Evolutionary conservation across 2,888 invertebrate species (phyloP).

Genomic region (Dusona sp.): DNA sequence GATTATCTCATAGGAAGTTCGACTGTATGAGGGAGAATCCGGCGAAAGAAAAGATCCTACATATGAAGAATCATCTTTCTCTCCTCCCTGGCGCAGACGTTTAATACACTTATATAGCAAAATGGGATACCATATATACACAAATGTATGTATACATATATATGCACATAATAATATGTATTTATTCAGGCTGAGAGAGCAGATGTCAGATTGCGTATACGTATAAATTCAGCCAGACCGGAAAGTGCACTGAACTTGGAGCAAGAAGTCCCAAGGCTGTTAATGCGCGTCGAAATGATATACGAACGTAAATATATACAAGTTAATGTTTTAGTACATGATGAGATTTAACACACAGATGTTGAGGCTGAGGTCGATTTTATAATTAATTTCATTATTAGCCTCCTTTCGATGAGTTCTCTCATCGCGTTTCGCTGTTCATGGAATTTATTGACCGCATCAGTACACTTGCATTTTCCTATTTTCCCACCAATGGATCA

Average conservation of each 20-base stretch:
- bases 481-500: neutral
- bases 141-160: slow-evolving; percentile 36
- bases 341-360: neutral
- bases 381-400: neutral
- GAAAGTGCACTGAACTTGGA: slow-evolving; percentile 83
- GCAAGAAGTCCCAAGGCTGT: slow-evolving; percentile 83
- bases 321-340: slow-evolving; percentile 6
- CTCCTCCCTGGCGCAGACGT: neutral
- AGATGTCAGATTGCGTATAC: slow-evolving; percentile 60
- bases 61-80: slow-evolving; percentile 1
- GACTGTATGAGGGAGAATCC: slow-evolving; percentile 8
- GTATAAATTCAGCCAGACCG: slow-evolving; percentile 73
- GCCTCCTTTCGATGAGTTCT: neutral
- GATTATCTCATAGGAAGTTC: slow-evolving; percentile 13
- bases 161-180: slow-evolving; percentile 41
- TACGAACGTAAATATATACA: slow-evolving; percentile 4
- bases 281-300: slow-evolving; percentile 25
- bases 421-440: neutral
- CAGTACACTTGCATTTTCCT: neutral
- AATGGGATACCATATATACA: slow-evolving; percentile 10
- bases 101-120: slow-evolving; percentile 46
- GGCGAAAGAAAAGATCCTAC: neutral
- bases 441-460: neutral
- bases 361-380: neutral
- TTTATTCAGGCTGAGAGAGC: slow-evolving; percentile 53